Base-by-base conservation (phyloP, 1,140 invertebrate species). In the Diabrotica virgifera region DNA sequence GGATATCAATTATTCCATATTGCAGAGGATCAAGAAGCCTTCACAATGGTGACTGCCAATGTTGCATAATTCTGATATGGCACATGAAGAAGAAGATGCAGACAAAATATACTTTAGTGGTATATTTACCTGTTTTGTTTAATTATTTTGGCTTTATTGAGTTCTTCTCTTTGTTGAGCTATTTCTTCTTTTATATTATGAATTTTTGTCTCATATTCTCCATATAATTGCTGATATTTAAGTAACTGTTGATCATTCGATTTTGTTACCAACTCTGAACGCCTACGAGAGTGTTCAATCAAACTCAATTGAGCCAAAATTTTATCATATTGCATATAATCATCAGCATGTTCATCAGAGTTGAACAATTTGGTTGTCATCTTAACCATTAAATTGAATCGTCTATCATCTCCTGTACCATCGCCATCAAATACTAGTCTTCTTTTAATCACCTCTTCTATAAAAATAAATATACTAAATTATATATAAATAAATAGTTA, bases 381-480 rank as follows among this genome's bases (percentile, higher is more conserved):
- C 82, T 94, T 96, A 12, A 97, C 78, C 5, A 97, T 78, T 56
- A 90, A 86, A 74, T 93, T 95, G 12, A 98, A 82, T 68, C 94
- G 81, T 65, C 95, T 85, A 78, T 98, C 96, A 80, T 98, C 96
- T 52, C 95, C 95, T 35, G 92, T 95, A 35, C 95, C 95, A 86
- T 98, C 96, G 36, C 95, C 95, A 80, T 98, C 96, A 76, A 97
- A 95, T 8, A 97, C 80, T 12, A 98, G 80, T 67, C 94, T 84
- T 68, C 94, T 84, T 69, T 91, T 87, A 66, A 97, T 97, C 54
- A 98, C 91, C 79, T 97, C 95, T 81, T 97, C 95, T 95, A 76
- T 5, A 87, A 86, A 10, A 8, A 46, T 46, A 46, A 24, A 24
- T 24, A 24, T n/a, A n/a, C n/a, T n/a, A n/a, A n/a, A n/a, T n/a